Evolutionary conservation across 92 coral and sea anemone genomes (phyloP).

Genomic region (Paramuricea clavata): DNA sequence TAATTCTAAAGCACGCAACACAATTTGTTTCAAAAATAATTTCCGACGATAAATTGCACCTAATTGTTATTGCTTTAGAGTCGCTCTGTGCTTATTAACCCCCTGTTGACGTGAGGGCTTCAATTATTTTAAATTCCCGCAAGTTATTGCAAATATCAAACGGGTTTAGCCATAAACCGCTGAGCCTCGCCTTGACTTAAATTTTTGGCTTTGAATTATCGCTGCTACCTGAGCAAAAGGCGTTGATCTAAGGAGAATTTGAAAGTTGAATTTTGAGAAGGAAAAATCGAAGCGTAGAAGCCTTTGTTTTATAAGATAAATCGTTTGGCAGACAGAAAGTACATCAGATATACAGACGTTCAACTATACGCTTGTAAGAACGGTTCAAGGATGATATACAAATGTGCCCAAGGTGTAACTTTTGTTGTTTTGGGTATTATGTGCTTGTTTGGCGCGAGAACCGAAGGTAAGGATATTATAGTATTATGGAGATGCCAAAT

Average conservation of each 20-base stretch:
- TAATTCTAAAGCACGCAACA: not conserved
- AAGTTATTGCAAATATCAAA: constrained; percentile 10
- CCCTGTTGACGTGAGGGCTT: not conserved
- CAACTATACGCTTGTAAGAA: not conserved
- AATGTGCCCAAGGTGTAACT: not conserved
- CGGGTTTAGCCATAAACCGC: not conserved
- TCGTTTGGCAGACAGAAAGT: not conserved
- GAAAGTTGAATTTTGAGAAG: not conserved
- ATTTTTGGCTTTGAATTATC: not conserved
- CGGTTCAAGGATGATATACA: not conserved
- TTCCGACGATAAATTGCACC: not conserved
- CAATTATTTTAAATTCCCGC: constrained; percentile 27
- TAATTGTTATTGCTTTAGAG: not conserved
- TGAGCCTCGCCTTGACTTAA: not conserved
- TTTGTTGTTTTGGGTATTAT: not conserved
- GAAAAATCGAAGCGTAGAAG: not conserved
- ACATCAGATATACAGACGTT: not conserved
- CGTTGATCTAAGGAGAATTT: not conserved
- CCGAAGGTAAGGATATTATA: constrained; percentile 25
- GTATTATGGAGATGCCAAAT: not conserved
- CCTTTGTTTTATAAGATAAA: not conserved
- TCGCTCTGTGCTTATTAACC: not conserved
- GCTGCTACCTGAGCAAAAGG: not conserved
- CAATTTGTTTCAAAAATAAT: not conserved
- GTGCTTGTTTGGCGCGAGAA: not conserved